Evolutionary conservation across 2,888 invertebrate genomes (phyloP).

Genomic region (Lasioglossum pauxillum): DNA sequence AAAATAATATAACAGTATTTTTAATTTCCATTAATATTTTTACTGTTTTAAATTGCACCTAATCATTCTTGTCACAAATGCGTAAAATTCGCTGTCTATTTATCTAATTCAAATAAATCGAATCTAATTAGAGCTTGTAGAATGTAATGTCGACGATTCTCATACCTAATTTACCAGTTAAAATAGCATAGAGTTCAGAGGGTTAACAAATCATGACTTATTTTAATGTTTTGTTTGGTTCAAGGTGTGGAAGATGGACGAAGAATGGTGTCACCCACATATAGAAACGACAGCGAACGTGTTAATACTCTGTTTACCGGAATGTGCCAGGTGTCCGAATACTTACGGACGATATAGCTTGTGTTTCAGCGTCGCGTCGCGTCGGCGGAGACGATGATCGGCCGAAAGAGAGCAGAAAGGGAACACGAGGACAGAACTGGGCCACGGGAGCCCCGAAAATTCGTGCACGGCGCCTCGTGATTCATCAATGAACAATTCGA

Average conservation of each 20-base stretch:
- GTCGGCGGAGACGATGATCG: constrained; percentile 8
- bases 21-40: too few relatives aligned
- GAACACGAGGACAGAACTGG: constrained; percentile 52
- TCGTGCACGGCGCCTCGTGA: constrained; percentile 64
- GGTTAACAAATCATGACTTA: neutral
- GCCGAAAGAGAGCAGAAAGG: constrained; percentile 5
- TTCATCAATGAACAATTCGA: constrained; percentile 73
- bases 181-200: too few relatives aligned
- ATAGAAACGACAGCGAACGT: neutral
- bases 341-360: neutral
- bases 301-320: constrained; percentile 1
- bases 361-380: constrained; percentile 35
- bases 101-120: too few relatives aligned
- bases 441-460: constrained; percentile 58
- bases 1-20: too few relatives aligned
- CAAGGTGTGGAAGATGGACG: too few relatives aligned
- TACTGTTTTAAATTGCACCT: too few relatives aligned
- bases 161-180: too few relatives aligned
- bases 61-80: too few relatives aligned
- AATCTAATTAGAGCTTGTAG: neutral
- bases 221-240: neutral
- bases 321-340: constrained; percentile 7
- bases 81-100: too few relatives aligned
- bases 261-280: neutral
- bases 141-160: neutral